These are phyloP conservation scores for Potorous gilbertii DNA, from an alignment of 2,797 vertebrate species.

Conservation along the genomic window DNA sequence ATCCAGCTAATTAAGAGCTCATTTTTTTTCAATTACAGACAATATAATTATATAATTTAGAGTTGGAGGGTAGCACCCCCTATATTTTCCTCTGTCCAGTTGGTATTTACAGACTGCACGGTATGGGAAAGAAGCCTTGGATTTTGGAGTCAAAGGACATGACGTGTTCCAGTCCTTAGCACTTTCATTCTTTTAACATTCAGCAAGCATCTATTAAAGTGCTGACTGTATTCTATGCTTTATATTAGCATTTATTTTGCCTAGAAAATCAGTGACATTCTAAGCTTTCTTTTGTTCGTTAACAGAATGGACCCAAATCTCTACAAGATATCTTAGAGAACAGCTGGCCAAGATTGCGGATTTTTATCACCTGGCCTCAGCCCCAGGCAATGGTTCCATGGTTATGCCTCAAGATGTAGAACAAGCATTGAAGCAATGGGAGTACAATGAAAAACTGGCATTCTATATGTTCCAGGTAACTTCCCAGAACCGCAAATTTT, in stretches of 20 bases:
- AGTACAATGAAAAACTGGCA: conserved; percentile 86
- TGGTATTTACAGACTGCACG: background rate
- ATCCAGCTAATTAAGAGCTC: background rate
- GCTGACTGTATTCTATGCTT: background rate
- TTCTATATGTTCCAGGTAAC: conserved; percentile 89
- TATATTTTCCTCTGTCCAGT: background rate
- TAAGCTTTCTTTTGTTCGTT: background rate
- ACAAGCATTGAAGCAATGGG: conserved; percentile 86
- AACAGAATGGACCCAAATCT: conserved; percentile 87
- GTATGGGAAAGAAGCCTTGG: background rate
- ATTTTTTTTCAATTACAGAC: background rate
- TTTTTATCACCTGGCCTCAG: conserved; percentile 82
- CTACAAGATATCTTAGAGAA: conserved; percentile 86
- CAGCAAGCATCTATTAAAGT: background rate
- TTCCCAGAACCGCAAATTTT: background rate
- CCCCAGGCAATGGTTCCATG: conserved; percentile 67
- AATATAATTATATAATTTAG: background rate
- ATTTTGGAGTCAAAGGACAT: background rate
- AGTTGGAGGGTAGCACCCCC: background rate
- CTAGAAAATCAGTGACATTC: background rate
- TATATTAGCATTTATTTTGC: background rate
- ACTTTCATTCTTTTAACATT: background rate
- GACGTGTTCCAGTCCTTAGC: background rate
- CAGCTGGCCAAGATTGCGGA: conserved; percentile 86
- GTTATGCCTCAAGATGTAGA: conserved; percentile 83